Evolutionary conservation across 1,140 invertebrate genomes (phyloP), one percentile per base, ranked within the genome.

Genomic region (Tetramorium alpestre): DNA sequence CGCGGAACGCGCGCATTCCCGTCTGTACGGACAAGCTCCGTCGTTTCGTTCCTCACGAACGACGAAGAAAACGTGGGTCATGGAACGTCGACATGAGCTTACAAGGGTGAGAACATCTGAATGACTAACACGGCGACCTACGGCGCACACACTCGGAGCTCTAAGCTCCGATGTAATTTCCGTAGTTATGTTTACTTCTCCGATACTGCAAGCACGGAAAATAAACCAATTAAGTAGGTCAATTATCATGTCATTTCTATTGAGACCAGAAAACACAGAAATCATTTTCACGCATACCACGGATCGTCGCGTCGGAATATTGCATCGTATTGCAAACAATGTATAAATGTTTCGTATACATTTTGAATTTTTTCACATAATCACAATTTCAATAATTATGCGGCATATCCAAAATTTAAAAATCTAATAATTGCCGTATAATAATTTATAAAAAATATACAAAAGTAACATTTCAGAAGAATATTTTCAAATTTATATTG

Each of bases 1-100:
- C 44, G 28, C 33, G 78, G 38, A 81, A 73, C 54, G 51, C 47
- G 60, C 22, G 2, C 18, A 47, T 3, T 11, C 41, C 33, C 33
- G 13, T 18, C 7, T 44, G 38, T 67, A 18, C 60, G 44, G 28
- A 67, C 62, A 18, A 28, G n/a, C 28, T 47, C 7, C 11, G 47
- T 67, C 62, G 44, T 67, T 25, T 41, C 54, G 80, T 84, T 84
- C 28, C 80, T 58, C 51, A 4, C 54, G 69, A 22, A 38, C 54
- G 41, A 6, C 62, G 78, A 22, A 4, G 28, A 10, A 33, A 60
- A 44, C 54, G 18, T 22, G 22, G 22, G 22, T 54, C 64, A 28
- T 69, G 47, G 22, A 47, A 69, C 62, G 47, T 25, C 47, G 41
- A 33, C 64, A 13, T 33, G n/a, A 81, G 64, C 33, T 70, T 41